A percentile compares a stretch with the other conserved stretches of the same genome.
Evolutionary conservation across 2,113 vertebrate genomes (phyloP).

Genomic region (Brachionichthys hirsutus): DNA sequence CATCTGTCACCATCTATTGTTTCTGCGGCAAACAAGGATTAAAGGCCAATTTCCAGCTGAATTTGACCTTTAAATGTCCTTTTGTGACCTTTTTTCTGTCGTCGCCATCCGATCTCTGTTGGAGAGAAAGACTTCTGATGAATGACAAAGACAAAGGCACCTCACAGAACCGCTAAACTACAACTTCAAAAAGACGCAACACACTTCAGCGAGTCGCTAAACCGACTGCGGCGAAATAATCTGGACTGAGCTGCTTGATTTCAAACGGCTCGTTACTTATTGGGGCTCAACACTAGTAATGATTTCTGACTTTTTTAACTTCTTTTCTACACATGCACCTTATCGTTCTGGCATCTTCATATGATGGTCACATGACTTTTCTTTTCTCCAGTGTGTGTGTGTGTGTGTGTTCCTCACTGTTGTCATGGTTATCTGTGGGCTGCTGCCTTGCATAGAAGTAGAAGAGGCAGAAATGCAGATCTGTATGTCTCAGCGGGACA

Average conservation of each 20-base stretch:
- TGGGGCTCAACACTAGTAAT: no score
- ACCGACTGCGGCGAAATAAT: neutral
- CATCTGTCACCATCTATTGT: conserved; percentile 42
- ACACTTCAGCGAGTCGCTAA: neutral
- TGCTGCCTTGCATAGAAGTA: conserved; percentile 1
- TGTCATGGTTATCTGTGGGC: conserved; percentile 56
- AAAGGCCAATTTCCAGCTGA: conserved; percentile 56
- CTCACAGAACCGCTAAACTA: neutral
- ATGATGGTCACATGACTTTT: no score
- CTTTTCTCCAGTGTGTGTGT: no score
- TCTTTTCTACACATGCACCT: no score
- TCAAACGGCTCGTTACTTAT: no score
- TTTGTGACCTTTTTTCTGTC: conserved; percentile 54
- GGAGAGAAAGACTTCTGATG: conserved; percentile 27
- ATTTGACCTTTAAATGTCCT: conserved; percentile 64
- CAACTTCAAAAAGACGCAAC: no score
- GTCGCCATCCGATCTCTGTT: conserved; percentile 46
- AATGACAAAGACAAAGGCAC: conserved; percentile 6
- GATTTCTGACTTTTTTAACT: no score
- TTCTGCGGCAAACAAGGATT: conserved; percentile 55
- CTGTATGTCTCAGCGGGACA: conserved; percentile 5
- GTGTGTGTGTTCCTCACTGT: conserved; percentile 31
- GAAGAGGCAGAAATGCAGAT: neutral
- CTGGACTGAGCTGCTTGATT: no score
- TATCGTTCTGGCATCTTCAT: no score